phyloP scores from a whole-genome alignment of 1,140 invertebrate genomes.

The Formica exsecta region DNA sequence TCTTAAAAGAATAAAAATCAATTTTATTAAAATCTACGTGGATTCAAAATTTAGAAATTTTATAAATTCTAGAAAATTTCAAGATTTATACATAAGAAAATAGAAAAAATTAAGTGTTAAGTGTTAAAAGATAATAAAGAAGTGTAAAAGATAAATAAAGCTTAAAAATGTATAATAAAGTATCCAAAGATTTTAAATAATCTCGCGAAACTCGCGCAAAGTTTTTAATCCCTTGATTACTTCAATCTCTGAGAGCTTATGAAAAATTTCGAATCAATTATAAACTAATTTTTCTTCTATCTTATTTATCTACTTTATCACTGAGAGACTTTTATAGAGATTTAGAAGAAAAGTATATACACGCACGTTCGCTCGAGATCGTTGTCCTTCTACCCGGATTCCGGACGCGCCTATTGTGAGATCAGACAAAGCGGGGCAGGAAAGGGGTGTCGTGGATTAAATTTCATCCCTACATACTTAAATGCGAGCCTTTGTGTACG shows the following conservation, averaged over 20 bases:
- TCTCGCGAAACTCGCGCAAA: neutral
- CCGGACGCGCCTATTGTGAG: conserved; percentile 24
- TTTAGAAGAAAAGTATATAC: neutral
- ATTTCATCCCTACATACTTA: conserved; percentile 75
- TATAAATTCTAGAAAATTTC: neutral
- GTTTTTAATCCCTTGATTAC: neutral
- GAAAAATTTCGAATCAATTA: too few relatives aligned
- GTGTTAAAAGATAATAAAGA: too few relatives aligned
- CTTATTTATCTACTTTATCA: neutral
- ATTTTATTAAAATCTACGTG: neutral
- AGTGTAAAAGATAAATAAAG: too few relatives aligned
- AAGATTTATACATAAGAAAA: too few relatives aligned
- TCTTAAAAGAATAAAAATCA: neutral
- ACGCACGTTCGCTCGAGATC: neutral
- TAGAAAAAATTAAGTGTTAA: too few relatives aligned
- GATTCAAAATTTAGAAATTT: neutral
- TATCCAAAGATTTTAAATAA: neutral
- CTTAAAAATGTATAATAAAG: too few relatives aligned
- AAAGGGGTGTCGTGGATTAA: conserved; percentile 71
- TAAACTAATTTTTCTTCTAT: too few relatives aligned
- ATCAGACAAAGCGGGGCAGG: conserved; percentile 11
- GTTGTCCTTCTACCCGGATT: neutral
- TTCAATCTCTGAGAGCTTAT: neutral
- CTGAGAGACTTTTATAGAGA: neutral
- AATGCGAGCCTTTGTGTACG: conserved; percentile 70